A percentile compares a stretch with the other conserved stretches of the same genome.
Evolutionary conservation across 2,113 vertebrate genomes (phyloP).

Genomic region (Hemibates koningsi): DNA sequence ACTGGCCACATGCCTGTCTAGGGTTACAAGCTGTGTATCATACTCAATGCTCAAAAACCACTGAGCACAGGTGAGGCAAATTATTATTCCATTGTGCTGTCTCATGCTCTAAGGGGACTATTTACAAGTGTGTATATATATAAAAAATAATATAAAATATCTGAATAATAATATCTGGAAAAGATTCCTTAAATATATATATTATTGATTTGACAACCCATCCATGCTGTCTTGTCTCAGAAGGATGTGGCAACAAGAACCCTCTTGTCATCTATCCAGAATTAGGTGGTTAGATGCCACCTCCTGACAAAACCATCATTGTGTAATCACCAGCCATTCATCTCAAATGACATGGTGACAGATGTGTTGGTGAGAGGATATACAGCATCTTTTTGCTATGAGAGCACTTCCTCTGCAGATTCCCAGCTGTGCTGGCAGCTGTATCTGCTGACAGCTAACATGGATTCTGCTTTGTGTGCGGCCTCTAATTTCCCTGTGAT

Average conservation of each 20-base stretch:
- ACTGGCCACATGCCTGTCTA: neutral
- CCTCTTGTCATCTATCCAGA: neutral
- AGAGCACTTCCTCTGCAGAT: slow-evolving; percentile 36
- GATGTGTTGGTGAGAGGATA: slow-evolving; percentile 43
- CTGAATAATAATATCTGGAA: neutral
- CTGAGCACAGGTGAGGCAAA: neutral
- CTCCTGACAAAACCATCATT: slow-evolving; percentile 33
- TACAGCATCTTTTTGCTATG: slow-evolving; percentile 6
- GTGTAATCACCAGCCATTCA: slow-evolving; percentile 54
- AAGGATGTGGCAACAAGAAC: neutral
- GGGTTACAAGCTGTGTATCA: neutral
- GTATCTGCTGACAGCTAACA: slow-evolving; percentile 29
- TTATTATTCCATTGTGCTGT: neutral
- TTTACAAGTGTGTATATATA: neutral
- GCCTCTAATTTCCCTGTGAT: slow-evolving; percentile 6
- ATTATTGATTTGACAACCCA: neutral
- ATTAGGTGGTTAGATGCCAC: neutral
- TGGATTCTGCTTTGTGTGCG: slow-evolving; percentile 26
- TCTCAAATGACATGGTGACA: slow-evolving; percentile 46
- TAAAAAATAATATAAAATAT: neutral
- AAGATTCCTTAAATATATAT: neutral
- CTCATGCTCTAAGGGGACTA: neutral
- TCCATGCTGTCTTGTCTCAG: neutral
- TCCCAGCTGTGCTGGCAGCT: slow-evolving; percentile 55
- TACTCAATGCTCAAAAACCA: neutral